A percentile compares a stretch with the other conserved stretches of the same genome.
Evolutionary conservation across 1,140 invertebrate genomes (phyloP).

Genomic region (Leguminivora glycinivorella): DNA sequence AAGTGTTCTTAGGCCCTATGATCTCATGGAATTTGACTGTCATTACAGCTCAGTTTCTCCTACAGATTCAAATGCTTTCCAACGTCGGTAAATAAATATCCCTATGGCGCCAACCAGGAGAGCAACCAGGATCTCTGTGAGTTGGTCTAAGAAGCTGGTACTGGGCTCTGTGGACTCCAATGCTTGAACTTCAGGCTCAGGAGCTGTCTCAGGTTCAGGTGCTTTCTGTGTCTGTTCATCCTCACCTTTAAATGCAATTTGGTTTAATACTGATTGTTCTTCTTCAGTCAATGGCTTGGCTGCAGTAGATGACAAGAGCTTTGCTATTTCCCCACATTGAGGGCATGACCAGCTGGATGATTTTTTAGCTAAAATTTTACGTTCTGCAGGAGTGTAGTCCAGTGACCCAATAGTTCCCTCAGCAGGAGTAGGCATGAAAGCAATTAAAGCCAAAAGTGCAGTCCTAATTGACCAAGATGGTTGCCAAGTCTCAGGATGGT

Average conservation of each 20-base stretch:
- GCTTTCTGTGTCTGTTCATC: constrained; percentile 64
- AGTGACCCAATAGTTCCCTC: constrained; percentile 94
- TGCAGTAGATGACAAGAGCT: constrained; percentile 73
- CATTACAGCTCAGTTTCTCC: constrained; percentile 58
- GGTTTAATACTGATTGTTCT: constrained; percentile 70
- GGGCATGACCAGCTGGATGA: constrained; percentile 81
- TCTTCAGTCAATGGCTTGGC: constrained; percentile 76
- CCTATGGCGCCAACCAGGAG: constrained; percentile 63
- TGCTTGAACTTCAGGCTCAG: constrained; percentile 55
- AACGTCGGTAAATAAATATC: constrained; percentile 71
- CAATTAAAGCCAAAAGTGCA: constrained; percentile 94
- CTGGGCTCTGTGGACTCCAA: constrained; percentile 60
- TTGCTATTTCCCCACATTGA: constrained; percentile 80
- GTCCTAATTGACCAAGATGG: constrained; percentile 98
- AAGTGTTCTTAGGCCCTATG: constrained; percentile 42
- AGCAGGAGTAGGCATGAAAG: constrained; percentile 95
- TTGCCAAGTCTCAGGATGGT: constrained; percentile 98
- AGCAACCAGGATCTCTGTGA: constrained; percentile 68
- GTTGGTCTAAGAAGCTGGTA: constrained; percentile 65
- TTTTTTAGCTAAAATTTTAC: constrained; percentile 89
- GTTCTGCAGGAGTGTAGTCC: constrained; percentile 91
- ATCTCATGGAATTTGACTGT: constrained; percentile 13
- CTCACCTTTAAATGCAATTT: constrained; percentile 74
- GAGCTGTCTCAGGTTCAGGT: constrained; percentile 47
- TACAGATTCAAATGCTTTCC: constrained; percentile 51